Evolutionary conservation across 2,113 vertebrate genomes (phyloP).

Genomic region (Sphyrna mokarran): DNA sequence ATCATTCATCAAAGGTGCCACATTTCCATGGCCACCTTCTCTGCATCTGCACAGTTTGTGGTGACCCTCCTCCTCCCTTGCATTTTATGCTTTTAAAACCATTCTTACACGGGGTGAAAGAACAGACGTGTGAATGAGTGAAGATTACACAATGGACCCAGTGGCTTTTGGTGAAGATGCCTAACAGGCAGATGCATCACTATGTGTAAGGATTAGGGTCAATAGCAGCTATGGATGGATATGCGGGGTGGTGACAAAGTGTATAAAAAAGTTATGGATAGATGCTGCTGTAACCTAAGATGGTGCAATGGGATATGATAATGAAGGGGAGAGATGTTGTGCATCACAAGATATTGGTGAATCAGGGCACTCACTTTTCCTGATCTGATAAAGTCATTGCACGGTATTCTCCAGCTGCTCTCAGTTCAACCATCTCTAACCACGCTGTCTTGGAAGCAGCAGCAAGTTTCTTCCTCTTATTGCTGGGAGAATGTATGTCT

Average conservation of each 20-base stretch:
- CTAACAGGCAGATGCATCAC: neutral
- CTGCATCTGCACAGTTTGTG: neutral
- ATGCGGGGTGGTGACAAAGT: neutral
- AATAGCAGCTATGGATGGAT: neutral
- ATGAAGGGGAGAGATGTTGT: neutral
- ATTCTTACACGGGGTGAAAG: neutral
- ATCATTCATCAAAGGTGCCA: neutral
- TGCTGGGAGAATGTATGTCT: neutral
- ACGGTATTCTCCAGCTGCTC: neutral
- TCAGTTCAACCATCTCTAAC: neutral
- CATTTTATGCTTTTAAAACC: neutral
- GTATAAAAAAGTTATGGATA: neutral
- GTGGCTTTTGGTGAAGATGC: neutral
- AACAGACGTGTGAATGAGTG: neutral
- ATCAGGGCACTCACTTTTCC: neutral
- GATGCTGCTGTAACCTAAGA: neutral
- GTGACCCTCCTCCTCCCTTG: neutral
- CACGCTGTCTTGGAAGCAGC: too few species aligned
- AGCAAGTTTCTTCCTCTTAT: too few species aligned
- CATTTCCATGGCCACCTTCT: neutral
- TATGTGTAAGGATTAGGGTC: neutral
- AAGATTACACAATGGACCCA: neutral
- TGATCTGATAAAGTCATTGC: neutral
- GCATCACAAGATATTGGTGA: neutral
- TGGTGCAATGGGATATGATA: neutral